These are phyloP conservation scores for Plagiodera versicolora DNA, from an alignment of 2,888 invertebrate species.

Conservation along the genomic window DNA sequence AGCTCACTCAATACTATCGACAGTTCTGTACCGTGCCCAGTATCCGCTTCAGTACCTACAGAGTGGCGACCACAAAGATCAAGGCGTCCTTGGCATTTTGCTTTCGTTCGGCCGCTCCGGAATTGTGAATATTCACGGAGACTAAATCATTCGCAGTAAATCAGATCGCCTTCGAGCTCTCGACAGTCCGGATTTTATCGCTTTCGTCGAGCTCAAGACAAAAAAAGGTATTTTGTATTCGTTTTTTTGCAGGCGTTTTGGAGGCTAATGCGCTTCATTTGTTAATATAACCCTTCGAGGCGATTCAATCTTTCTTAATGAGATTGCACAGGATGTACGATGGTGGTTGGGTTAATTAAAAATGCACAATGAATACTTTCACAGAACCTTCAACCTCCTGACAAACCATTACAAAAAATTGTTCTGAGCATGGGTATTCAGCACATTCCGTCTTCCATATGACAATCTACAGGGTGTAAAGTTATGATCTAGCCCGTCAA, in stretches of 20 bases:
- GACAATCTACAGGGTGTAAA: no score
- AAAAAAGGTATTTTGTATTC: background rate
- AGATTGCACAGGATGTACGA: no score
- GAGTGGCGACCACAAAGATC: slow-evolving; percentile 22
- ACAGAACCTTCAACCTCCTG: no score
- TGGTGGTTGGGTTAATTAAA: no score
- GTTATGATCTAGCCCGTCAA: no score
- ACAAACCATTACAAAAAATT: no score
- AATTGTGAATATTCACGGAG: slow-evolving; percentile 19
- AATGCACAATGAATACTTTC: no score
- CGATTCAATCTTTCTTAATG: no score
- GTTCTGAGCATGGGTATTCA: no score
- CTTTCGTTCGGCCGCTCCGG: slow-evolving; percentile 34
- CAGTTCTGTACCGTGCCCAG: slow-evolving; percentile 10
- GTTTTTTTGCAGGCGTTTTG: background rate
- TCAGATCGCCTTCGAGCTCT: slow-evolving; percentile 1
- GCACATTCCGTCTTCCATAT: no score
- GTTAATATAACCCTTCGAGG: no score
- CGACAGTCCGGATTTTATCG: background rate
- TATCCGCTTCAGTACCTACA: slow-evolving; percentile 28
- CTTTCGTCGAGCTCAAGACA: background rate
- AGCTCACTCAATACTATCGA: background rate
- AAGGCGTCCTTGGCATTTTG: slow-evolving; percentile 51
- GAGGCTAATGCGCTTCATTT: background rate
- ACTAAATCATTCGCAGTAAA: slow-evolving; percentile 3